phyloP scores from a whole-genome alignment of 2,113 vertebrate genomes.

The Pseudopodoces humilis region DNA sequence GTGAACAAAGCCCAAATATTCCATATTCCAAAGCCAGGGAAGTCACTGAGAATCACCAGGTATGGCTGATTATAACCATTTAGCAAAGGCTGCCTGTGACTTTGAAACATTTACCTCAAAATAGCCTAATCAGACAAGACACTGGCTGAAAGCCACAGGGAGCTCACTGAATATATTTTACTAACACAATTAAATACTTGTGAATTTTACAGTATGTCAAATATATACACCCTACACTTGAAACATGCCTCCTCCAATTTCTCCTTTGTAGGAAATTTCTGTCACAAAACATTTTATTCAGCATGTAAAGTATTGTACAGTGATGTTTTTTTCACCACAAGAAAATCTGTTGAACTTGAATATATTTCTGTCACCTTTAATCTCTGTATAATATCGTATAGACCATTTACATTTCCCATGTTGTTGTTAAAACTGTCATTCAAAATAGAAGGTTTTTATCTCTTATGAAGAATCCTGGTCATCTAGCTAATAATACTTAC shows the following conservation, averaged over 20 bases:
- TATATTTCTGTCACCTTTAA: conserved; percentile 24
- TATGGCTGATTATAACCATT: not conserved
- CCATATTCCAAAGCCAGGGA: not conserved
- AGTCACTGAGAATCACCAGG: not conserved
- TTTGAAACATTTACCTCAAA: not conserved
- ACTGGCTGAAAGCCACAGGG: conserved; percentile 4
- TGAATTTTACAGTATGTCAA: not conserved
- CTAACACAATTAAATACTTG: not conserved
- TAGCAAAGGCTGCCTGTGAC: not conserved
- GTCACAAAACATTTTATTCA: conserved; percentile 22
- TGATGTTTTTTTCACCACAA: not conserved
- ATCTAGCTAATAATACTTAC: not conserved
- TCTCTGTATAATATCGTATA: not conserved
- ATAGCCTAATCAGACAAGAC: not conserved
- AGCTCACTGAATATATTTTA: not conserved
- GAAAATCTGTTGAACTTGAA: conserved; percentile 1
- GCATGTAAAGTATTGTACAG: not conserved
- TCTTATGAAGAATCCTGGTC: not conserved
- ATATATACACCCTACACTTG: not conserved
- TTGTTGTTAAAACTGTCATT: not conserved
- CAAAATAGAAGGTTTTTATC: not conserved
- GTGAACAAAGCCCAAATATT: not conserved
- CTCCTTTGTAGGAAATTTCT: not conserved
- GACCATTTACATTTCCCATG: not conserved
- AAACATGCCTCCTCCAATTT: conserved; percentile 35